These are phyloP conservation scores for Aethes cnicana DNA, from an alignment of 2,888 invertebrate species.

Conservation along the genomic window DNA sequence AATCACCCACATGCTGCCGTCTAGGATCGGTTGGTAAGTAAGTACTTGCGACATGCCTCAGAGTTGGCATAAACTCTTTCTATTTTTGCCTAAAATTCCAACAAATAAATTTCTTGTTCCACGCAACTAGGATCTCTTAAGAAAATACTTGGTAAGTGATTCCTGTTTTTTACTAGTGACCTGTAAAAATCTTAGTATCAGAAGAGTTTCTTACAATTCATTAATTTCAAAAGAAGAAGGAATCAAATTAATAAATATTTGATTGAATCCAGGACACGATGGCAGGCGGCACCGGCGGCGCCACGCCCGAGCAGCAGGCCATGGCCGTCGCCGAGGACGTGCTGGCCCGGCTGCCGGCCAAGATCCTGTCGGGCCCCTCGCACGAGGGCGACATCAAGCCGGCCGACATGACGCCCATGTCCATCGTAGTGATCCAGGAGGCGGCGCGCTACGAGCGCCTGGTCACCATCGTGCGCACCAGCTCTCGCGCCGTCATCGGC, in stretches of 20 bases:
- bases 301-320: conserved; percentile 90
- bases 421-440: conserved; percentile 95
- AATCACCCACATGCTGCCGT: conserved; percentile 37
- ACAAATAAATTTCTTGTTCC: conserved; percentile 44
- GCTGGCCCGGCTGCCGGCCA: conserved; percentile 87
- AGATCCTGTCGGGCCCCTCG: conserved; percentile 85
- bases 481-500: conserved; percentile 89
- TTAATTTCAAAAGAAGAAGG: too few species aligned
- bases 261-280: conserved; percentile 83
- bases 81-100: too few species aligned
- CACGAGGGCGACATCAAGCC: conserved; percentile 88
- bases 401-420: conserved; percentile 93
- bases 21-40: conserved; percentile 74
- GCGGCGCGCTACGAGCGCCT: conserved; percentile 90
- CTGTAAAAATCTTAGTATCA: too few species aligned
- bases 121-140: conserved; percentile 75
- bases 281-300: conserved; percentile 81
- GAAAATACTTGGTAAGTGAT: conserved; percentile 65
- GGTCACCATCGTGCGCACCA: conserved; percentile 87
- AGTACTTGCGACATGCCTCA: too few species aligned
- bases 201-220: too few species aligned
- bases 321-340: conserved; percentile 91
- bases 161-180: too few species aligned
- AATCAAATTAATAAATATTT: too few species aligned
- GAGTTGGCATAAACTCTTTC: too few species aligned